Evolutionary conservation across 2,797 vertebrate genomes (phyloP), one percentile per base, ranked within the genome.

Genomic region (Miichthys miiuy): DNA sequence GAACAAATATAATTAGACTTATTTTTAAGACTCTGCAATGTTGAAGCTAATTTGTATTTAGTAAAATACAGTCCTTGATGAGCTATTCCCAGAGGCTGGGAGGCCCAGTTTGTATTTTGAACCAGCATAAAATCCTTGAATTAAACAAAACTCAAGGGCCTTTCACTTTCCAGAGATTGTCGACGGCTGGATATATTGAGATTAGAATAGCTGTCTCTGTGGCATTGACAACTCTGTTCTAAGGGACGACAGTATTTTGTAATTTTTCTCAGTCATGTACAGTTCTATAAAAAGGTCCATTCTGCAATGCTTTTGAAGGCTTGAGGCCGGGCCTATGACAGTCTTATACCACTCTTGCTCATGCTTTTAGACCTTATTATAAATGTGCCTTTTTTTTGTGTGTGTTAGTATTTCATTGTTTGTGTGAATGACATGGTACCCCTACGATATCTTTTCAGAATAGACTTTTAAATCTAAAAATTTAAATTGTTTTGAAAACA

Each of bases 111-210:
- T 94, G 93, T 94, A 93, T 93, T 91, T 94, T 91, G 81, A 90
- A 93, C 84, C 68, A 84, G 94, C 92, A 95, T 94, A 95, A 95
- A 94, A 94, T 94, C 94, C 95, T 96, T 95, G 94, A 96, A 95
- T 95, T 94, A 95, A 91, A 89, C 73, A 87, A 89, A 93, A 95
- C 95, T 95, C 94, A 87, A 86, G 93, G 93, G 93, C 87, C 86
- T 91, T 87, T 82, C 91, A 93, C 92, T 94, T 94, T 94, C 93
- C 94, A 93, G 92, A 94, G 93, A 95, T 93, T 83, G 90, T 91
- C 23, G 77, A 83, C 76, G 70, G 90, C 84, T 88, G 90, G 85
- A 87, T 89, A 84, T 72, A 86, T 74, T 60, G 81, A 92, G 93
- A 91, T 88, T 82, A 89, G 90, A 93, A 92, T 85, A 88, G 80